Conservation (phyloP, 2,113 vertebrate species). For the Chelonoidis abingdonii region DNA sequence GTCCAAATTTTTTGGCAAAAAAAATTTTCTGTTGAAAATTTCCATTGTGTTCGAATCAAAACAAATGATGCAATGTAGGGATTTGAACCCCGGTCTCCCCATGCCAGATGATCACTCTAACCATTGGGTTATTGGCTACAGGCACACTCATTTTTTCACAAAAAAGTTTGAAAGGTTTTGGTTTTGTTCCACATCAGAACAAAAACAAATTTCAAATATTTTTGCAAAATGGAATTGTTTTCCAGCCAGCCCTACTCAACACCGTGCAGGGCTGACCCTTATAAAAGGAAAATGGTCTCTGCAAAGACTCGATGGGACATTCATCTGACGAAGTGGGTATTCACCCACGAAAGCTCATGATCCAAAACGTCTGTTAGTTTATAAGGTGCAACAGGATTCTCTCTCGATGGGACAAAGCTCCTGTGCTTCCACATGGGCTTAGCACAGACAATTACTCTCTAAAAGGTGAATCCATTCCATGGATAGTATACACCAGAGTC, state of each 20-base stretch:
- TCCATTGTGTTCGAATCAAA: neutral
- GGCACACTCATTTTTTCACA: neutral
- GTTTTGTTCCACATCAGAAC: neutral
- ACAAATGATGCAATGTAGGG: neutral
- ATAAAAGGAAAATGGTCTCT: neutral
- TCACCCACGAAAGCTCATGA: no score
- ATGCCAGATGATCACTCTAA: neutral
- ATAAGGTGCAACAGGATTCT: no score
- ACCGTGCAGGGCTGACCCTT: neutral
- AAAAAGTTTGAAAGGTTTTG: neutral
- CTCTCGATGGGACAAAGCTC: neutral
- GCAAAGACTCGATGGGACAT: neutral
- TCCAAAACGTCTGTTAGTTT: no score
- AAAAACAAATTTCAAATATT: neutral
- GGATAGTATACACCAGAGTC: neutral
- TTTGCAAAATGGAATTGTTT: neutral
- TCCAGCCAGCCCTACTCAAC: neutral
- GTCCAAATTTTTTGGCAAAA: neutral
- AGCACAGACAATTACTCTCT: neutral
- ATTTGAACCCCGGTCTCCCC: neutral
- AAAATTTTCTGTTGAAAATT: neutral
- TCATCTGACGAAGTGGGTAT: no score
- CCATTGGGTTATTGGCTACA: neutral
- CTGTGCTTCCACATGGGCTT: neutral
- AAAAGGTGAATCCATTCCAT: neutral